Percentiles rank a stretch among this genome's conserved stretches.
phyloP scores from a whole-genome alignment of 2,113 vertebrate genomes.

The Calidris pygmaea region DNA sequence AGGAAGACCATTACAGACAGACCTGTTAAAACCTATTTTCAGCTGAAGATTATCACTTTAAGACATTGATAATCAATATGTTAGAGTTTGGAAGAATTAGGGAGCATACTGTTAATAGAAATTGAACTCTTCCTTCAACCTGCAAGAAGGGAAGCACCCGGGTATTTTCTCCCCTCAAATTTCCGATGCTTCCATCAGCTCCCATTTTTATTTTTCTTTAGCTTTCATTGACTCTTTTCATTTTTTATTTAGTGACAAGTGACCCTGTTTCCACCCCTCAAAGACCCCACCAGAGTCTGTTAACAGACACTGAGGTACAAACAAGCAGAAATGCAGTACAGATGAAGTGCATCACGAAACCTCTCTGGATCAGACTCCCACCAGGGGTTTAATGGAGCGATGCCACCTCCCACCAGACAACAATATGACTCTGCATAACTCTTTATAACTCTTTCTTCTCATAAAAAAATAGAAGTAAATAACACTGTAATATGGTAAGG shows the following conservation, averaged over 20 bases:
- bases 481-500: accelerated
- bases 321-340: background rate
- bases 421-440: background rate
- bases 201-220: background rate
- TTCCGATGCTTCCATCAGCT: background rate
- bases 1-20: background rate
- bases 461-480: background rate
- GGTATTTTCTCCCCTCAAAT: background rate
- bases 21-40: background rate
- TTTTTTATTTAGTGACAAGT: background rate
- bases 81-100: background rate
- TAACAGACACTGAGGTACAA: background rate
- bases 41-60: background rate
- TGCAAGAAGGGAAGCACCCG: background rate
- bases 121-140: background rate
- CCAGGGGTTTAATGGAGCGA: background rate
- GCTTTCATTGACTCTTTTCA: background rate
- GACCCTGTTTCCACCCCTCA: background rate
- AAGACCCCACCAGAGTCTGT: background rate
- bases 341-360: accelerated
- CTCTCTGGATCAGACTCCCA: background rate
- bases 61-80: background rate
- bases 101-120: background rate
- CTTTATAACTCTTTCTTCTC: background rate
- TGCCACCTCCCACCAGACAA: background rate